phyloP scores from a whole-genome alignment of 2,888 invertebrate species.

The Mechanitis mazaeus region DNA sequence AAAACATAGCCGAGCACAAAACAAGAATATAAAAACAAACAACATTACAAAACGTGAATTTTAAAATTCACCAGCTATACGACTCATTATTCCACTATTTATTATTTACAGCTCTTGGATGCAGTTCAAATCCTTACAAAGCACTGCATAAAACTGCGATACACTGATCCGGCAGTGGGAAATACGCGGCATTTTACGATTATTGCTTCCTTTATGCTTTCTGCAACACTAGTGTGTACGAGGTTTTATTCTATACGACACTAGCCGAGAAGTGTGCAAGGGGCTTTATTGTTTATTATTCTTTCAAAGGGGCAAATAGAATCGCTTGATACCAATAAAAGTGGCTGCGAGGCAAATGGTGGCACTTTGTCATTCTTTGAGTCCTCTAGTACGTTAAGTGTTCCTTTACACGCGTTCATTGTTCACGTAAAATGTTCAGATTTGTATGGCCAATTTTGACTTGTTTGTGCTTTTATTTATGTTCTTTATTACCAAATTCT shows the following conservation, averaged over 20 bases:
- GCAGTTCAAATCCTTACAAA: slow-evolving; percentile 51
- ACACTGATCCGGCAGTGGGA: slow-evolving; percentile 40
- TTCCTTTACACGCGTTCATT: slow-evolving; percentile 7
- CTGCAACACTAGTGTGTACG: slow-evolving; percentile 41
- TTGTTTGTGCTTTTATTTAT: background rate
- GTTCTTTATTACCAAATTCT: background rate
- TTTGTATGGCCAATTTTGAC: slow-evolving; percentile 4
- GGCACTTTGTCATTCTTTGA: slow-evolving; percentile 20
- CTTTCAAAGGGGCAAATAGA: slow-evolving; percentile 41
- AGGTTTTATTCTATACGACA: slow-evolving; percentile 31
- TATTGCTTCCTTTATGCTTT: slow-evolving; percentile 57
- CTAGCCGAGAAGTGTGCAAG: slow-evolving; percentile 30
- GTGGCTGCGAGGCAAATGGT: slow-evolving; percentile 17
- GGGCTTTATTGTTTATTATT: slow-evolving; percentile 50
- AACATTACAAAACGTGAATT: slow-evolving; percentile 6
- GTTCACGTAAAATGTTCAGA: slow-evolving; percentile 3
- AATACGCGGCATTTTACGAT: slow-evolving; percentile 58
- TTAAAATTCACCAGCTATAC: slow-evolving; percentile 23
- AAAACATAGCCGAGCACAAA: background rate
- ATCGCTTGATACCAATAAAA: slow-evolving; percentile 27
- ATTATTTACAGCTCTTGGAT: slow-evolving; percentile 44
- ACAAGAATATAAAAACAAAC: background rate
- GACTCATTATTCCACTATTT: slow-evolving; percentile 34
- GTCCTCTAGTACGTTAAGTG: slow-evolving; percentile 7
- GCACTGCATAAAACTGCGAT: slow-evolving; percentile 48